A percentile compares a stretch with the other conserved stretches of the same genome.
Evolutionary conservation across 2,113 vertebrate genomes (phyloP).

Genomic region (Malaclemys terrapin): DNA sequence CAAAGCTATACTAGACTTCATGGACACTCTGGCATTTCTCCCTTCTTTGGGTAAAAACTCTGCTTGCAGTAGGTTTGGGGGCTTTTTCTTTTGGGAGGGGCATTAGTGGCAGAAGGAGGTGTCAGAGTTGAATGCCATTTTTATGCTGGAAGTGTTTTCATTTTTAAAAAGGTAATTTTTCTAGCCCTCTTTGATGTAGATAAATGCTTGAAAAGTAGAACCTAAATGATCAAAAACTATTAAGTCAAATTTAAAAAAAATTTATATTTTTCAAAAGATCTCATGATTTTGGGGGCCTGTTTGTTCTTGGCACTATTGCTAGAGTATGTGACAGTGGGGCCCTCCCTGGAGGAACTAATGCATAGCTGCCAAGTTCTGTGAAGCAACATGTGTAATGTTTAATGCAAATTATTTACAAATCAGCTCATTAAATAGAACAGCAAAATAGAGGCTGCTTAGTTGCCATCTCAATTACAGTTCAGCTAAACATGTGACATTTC

Average conservation of each 20-base stretch:
- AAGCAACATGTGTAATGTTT: neutral
- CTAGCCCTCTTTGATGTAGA: neutral
- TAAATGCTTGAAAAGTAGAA: neutral
- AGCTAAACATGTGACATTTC: neutral
- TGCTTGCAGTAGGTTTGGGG: neutral
- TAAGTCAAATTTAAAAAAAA: neutral
- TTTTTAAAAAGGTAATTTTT: neutral
- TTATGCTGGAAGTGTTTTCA: neutral
- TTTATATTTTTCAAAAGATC: neutral
- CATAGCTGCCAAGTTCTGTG: neutral
- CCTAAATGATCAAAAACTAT: neutral
- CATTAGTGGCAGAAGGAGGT: neutral
- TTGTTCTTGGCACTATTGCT: neutral
- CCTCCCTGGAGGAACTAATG: neutral
- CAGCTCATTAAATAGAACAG: neutral
- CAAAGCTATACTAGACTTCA: neutral
- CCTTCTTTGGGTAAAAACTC: neutral
- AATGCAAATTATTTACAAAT: neutral
- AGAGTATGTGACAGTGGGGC: neutral
- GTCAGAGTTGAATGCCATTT: neutral
- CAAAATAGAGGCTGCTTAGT: neutral
- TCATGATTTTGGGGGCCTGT: neutral
- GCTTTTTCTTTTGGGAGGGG: neutral
- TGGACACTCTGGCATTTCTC: neutral
- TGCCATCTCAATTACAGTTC: neutral